These are phyloP conservation scores for Lepidurus arcticus DNA, from an alignment of 1,140 invertebrate species.

Conservation along the genomic window DNA sequence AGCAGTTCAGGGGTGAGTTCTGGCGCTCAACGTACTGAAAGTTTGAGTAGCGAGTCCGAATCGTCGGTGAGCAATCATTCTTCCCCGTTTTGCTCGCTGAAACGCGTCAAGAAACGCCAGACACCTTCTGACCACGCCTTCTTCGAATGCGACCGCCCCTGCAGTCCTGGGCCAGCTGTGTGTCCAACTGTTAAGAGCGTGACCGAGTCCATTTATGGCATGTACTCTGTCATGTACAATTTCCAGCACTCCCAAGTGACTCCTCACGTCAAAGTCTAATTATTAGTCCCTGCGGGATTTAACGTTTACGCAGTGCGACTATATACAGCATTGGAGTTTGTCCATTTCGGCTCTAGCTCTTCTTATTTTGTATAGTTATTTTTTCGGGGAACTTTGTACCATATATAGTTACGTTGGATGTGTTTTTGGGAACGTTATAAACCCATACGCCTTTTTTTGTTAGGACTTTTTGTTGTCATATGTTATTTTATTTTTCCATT, in stretches of 20 bases:
- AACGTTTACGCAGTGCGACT: too few species aligned
- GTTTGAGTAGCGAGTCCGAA: constrained; percentile 4
- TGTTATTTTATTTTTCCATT: too few species aligned
- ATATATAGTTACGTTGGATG: too few species aligned
- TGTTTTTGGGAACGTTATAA: too few species aligned
- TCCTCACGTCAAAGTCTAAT: background rate
- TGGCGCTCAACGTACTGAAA: background rate
- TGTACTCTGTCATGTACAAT: constrained; percentile 32
- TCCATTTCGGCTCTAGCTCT: too few species aligned
- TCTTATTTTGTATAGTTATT: too few species aligned
- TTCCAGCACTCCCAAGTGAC: constrained; percentile 27
- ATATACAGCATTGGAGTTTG: too few species aligned
- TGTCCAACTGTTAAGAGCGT: constrained; percentile 6
- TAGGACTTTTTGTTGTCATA: too few species aligned
- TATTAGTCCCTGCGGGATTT: background rate
- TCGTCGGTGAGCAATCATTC: constrained; percentile 13
- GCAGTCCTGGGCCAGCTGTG: constrained; percentile 24
- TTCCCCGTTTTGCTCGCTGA: constrained; percentile 31
- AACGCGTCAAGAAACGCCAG: constrained; percentile 24
- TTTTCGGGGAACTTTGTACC: too few species aligned
- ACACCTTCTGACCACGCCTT: background rate
- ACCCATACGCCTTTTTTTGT: too few species aligned
- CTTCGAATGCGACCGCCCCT: constrained; percentile 6
- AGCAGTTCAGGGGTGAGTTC: constrained; percentile 35
- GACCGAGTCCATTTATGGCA: constrained; percentile 27